Conservation (phyloP, 2,113 vertebrate genomes). For the Nyctibius bracteatus region DNA sequence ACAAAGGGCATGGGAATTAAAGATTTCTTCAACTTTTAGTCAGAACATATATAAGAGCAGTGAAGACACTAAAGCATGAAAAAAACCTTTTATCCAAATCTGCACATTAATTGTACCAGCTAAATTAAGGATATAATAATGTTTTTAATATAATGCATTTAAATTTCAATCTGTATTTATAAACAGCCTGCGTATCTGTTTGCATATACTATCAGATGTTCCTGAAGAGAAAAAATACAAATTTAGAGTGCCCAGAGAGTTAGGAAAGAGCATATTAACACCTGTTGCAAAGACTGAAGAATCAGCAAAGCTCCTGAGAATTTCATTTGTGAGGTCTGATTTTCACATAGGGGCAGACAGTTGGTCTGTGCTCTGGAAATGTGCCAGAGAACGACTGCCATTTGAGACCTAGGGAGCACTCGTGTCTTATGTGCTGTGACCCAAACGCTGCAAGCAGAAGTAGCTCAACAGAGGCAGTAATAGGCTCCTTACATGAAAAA, state of each 20-base stretch:
- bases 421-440: neutral
- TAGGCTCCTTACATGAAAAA: neutral
- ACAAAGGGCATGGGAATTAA: neutral
- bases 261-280: neutral
- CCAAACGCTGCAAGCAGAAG: neutral
- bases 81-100: neutral
- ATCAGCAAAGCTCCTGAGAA: neutral
- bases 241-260: neutral
- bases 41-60: fast-evolving
- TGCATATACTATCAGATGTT: neutral
- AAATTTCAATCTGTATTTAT: neutral
- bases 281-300: neutral
- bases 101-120: neutral
- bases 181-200: neutral
- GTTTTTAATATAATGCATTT: neutral
- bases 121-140: neutral
- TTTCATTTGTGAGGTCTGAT: neutral
- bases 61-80: neutral
- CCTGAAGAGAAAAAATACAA: neutral
- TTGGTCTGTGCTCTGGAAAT: neutral
- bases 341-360: neutral
- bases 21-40: neutral
- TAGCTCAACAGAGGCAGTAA: neutral
- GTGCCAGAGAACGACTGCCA: neutral
- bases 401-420: neutral